Conservation (phyloP, 2,797 vertebrate genomes). For the Catharus ustulatus region DNA sequence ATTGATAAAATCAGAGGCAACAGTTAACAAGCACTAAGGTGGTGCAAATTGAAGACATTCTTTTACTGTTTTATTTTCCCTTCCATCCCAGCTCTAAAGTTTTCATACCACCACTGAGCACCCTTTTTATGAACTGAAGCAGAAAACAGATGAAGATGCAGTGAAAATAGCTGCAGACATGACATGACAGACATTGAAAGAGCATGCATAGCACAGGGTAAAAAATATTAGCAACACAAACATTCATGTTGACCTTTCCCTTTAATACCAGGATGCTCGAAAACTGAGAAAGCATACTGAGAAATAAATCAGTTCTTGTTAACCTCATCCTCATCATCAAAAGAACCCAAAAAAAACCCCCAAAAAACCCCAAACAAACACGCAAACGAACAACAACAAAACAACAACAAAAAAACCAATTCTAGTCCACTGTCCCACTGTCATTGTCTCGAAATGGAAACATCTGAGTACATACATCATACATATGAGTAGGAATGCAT, state of each 20-base stretch:
- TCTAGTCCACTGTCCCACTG: neutral
- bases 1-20: neutral
- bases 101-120: neutral
- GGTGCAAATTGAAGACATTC: neutral
- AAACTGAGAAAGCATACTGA: too few relatives aligned
- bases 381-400: too few relatives aligned
- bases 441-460: neutral
- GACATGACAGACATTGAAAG: neutral
- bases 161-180: neutral
- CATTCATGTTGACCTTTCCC: too few relatives aligned
- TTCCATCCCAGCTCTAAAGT: neutral
- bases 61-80: neutral
- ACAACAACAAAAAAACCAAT: neutral
- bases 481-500: neutral
- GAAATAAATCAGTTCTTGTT: too few relatives aligned
- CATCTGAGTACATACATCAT: neutral
- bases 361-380: too few relatives aligned
- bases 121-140: neutral
- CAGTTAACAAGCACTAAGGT: neutral
- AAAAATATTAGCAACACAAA: neutral
- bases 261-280: too few relatives aligned
- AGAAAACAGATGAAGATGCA: neutral
- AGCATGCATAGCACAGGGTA: neutral
- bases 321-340: too few relatives aligned
- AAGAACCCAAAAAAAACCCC: too few relatives aligned